phyloP scores from a whole-genome alignment of 2,888 invertebrate genomes.

The Cerceris ruficornis region DNA sequence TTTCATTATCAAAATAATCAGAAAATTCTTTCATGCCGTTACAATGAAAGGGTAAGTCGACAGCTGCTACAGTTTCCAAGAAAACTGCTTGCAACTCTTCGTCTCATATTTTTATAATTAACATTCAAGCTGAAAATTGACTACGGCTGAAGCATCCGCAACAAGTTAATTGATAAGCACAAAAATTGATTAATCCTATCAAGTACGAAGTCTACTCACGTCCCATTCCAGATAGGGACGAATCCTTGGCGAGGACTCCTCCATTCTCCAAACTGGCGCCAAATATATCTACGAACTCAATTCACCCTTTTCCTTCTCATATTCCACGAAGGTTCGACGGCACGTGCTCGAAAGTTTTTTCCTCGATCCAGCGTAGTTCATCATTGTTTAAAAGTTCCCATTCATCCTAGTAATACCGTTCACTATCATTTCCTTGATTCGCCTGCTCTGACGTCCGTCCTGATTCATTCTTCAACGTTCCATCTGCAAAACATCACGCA shows the following conservation, averaged over 20 bases:
- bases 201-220: slow-evolving; percentile 68
- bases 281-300: slow-evolving; percentile 52
- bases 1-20: too few species aligned
- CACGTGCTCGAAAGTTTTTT: slow-evolving; percentile 24
- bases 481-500: not conserved
- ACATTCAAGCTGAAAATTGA: too few species aligned
- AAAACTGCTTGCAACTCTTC: too few species aligned
- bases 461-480: slow-evolving; percentile 12
- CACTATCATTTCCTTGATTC: slow-evolving; percentile 7
- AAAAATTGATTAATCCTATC: not conserved
- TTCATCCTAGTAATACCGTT: not conserved
- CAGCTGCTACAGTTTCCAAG: too few species aligned
- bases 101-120: too few species aligned
- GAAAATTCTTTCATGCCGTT: too few species aligned
- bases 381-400: slow-evolving; percentile 24
- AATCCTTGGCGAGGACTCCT: slow-evolving; percentile 78
- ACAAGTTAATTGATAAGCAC: not conserved
- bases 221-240: slow-evolving; percentile 80
- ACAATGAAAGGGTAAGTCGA: too few species aligned
- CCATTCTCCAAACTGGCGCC: slow-evolving; percentile 69
- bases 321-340: slow-evolving; percentile 23
- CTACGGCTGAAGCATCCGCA: not conserved
- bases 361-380: slow-evolving; percentile 20
- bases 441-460: not conserved
- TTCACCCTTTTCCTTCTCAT: slow-evolving; percentile 67